phyloP scores from a whole-genome alignment of 2,888 invertebrate genomes.

The Conops quadrifasciatus region DNA sequence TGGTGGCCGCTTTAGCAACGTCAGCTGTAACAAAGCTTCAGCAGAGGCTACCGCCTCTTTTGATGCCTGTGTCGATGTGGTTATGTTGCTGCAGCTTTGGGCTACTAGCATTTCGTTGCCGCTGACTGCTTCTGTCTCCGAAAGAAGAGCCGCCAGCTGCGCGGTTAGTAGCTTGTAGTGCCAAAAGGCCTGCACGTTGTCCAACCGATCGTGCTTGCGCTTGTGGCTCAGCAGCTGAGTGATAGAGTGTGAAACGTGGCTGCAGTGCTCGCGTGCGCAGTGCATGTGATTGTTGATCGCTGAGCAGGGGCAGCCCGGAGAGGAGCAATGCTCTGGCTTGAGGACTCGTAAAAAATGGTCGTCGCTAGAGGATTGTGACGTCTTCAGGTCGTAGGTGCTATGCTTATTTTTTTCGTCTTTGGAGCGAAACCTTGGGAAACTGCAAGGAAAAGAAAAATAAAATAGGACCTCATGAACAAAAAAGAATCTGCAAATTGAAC shows the following conservation, averaged over 20 bases:
- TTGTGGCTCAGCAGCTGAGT: constrained; percentile 95
- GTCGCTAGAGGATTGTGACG: too few relatives aligned
- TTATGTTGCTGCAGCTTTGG: too few relatives aligned
- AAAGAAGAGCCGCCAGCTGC: constrained; percentile 6
- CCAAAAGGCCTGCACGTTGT: constrained; percentile 72
- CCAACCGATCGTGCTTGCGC: constrained; percentile 92
- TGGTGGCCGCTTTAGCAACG: neutral
- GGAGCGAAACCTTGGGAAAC: too few relatives aligned
- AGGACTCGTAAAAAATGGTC: too few relatives aligned
- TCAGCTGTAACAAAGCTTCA: neutral
- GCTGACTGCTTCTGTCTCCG: constrained; percentile 1
- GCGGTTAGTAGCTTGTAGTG: neutral
- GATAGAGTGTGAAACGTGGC: constrained; percentile 92
- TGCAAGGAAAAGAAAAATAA: too few relatives aligned
- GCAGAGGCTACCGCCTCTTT: neutral
- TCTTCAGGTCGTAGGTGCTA: too few relatives aligned
- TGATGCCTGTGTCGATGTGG: neutral
- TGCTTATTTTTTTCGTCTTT: too few relatives aligned
- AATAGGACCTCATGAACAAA: too few relatives aligned
- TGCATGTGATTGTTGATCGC: constrained; percentile 89
- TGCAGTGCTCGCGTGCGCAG: constrained; percentile 91
- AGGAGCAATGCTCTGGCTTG: neutral
- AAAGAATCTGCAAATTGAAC: too few relatives aligned
- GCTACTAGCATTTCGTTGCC: too few relatives aligned
- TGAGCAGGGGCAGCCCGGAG: constrained; percentile 81